These are phyloP conservation scores for Miniopterus natalensis DNA, from an alignment of 2,113 vertebrate species.

Conservation along the genomic window DNA sequence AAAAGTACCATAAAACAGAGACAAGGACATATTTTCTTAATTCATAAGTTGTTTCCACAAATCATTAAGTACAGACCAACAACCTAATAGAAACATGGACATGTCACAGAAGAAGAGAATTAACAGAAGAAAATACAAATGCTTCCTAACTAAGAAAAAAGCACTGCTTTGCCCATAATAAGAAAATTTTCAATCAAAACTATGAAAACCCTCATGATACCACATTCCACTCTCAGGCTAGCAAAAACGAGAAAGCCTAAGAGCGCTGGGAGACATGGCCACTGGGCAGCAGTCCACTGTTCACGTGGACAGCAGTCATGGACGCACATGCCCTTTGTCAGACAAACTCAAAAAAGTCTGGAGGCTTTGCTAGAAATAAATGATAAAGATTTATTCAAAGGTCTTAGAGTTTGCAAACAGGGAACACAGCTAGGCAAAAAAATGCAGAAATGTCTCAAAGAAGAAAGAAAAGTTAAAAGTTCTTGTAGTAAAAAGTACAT, in stretches of 20 bases:
- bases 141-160: neutral
- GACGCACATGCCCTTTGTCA: neutral
- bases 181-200: neutral
- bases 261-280: fast-evolving
- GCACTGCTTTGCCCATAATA: neutral
- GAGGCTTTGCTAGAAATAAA: neutral
- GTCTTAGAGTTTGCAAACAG: neutral
- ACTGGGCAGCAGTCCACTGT: neutral
- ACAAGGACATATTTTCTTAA: neutral
- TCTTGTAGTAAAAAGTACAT: neutral
- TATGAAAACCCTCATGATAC: fast-evolving
- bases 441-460: neutral
- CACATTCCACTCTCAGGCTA: neutral
- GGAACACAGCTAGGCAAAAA: neutral
- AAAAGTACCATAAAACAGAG: neutral
- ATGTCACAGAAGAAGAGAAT: neutral
- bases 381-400: neutral
- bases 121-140: neutral
- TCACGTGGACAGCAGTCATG: neutral
- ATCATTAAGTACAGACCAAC: neutral
- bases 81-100: neutral
- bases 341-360: neutral
- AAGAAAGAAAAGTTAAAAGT: neutral
- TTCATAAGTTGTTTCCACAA: neutral
- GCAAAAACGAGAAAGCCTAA: neutral